phyloP scores from a whole-genome alignment of 2,888 invertebrate genomes.

The Tinea trinotella region DNA sequence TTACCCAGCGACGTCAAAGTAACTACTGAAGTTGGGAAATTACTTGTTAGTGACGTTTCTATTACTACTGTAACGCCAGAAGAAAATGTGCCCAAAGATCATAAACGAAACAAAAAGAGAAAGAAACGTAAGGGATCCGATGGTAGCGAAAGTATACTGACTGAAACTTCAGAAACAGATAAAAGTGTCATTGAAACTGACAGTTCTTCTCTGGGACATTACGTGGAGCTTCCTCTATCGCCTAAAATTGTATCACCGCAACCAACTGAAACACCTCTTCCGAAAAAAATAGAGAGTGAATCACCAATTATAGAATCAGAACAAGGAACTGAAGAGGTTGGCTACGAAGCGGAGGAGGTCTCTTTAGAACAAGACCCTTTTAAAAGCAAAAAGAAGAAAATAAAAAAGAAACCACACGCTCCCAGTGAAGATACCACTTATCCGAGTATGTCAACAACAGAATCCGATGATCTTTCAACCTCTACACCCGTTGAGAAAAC shows the following conservation, averaged over 20 bases:
- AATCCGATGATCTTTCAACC: conserved; percentile 45
- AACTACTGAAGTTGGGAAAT: conserved; percentile 28
- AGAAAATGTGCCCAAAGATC: conserved; percentile 36
- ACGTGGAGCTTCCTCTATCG: conserved; percentile 54
- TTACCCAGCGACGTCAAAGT: conserved; percentile 46
- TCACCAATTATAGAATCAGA: conserved; percentile 60
- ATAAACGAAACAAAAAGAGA: conserved; percentile 74
- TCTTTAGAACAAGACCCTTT: conserved; percentile 49
- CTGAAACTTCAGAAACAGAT: conserved; percentile 43
- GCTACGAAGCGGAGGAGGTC: conserved; percentile 82
- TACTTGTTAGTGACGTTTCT: conserved; percentile 47
- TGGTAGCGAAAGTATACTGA: conserved; percentile 37
- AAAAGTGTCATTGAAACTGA: conserved; percentile 49
- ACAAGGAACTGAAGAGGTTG: conserved; percentile 67
- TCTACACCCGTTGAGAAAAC: conserved; percentile 39
- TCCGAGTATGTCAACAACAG: conserved; percentile 50
- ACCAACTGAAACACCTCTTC: conserved; percentile 37
- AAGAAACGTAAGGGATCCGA: conserved; percentile 72
- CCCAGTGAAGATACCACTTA: conserved; percentile 55
- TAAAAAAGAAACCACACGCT: conserved; percentile 48
- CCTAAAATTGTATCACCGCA: conserved; percentile 63
- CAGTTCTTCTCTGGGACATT: conserved; percentile 58
- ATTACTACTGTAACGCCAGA: conserved; percentile 28
- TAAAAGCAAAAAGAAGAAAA: conserved; percentile 59
- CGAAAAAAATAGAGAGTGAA: conserved; percentile 46